These are phyloP conservation scores for Yasuhikotakia modesta DNA, from an alignment of 2,797 vertebrate genomes.

Conservation along the genomic window DNA sequence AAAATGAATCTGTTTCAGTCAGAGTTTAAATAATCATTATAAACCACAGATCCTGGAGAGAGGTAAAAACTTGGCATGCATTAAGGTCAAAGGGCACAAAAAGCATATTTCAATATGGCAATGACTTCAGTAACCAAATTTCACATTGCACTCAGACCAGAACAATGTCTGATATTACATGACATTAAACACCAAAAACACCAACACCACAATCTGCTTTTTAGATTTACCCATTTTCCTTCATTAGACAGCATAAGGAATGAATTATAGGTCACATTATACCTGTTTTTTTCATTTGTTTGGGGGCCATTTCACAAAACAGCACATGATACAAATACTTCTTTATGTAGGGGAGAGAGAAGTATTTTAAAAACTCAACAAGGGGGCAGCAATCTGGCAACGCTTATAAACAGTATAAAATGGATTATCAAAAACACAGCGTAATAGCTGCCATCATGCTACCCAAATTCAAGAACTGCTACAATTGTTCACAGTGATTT, in stretches of 20 bases:
- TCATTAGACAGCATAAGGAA: conserved; percentile 6
- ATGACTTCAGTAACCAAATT: background rate
- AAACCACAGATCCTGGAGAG: background rate
- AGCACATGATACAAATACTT: conserved; percentile 8
- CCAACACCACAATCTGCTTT: background rate
- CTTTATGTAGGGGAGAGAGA: conserved; percentile 14
- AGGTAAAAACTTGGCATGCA: conserved; percentile 35
- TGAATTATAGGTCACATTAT: conserved; percentile 32
- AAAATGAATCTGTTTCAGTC: background rate
- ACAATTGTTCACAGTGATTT: conserved; percentile 42
- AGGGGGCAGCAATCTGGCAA: conserved; percentile 32
- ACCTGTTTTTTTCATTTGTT: conserved; percentile 15
- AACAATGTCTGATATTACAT: conserved; percentile 18
- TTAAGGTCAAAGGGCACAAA: background rate
- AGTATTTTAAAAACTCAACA: background rate
- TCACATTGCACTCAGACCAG: conserved; percentile 33
- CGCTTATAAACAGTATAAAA: conserved; percentile 25
- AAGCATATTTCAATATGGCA: background rate
- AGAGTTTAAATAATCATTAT: background rate
- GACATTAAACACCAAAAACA: conserved; percentile 4
- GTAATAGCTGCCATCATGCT: background rate
- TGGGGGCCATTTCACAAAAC: background rate
- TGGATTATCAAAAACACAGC: background rate
- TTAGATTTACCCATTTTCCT: background rate
- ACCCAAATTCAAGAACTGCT: conserved; percentile 26